phyloP scores from a whole-genome alignment of 1,140 invertebrate species.

The Cyclina sinensis region DNA sequence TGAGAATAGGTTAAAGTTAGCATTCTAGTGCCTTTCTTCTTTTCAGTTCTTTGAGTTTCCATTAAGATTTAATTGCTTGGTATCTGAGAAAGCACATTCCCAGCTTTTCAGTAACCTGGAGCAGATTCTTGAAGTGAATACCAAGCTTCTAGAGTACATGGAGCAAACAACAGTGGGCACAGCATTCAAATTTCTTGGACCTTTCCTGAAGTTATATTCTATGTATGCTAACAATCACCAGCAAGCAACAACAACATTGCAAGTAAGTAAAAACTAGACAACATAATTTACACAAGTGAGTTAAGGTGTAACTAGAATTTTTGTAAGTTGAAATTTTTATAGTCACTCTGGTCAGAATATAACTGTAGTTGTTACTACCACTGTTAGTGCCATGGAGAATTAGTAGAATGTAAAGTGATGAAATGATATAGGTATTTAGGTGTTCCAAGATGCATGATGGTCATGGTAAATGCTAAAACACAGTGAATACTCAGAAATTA shows the following conservation, averaged over 20 bases:
- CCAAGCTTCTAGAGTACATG: conserved; percentile 90
- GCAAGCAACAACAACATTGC: conserved; percentile 86
- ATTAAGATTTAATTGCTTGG: conserved; percentile 88
- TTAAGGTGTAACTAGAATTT: too few species aligned
- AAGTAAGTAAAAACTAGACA: conserved; percentile 72
- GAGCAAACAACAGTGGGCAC: conserved; percentile 89
- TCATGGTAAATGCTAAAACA: too few species aligned
- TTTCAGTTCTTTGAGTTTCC: conserved; percentile 91
- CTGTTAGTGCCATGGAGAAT: too few species aligned
- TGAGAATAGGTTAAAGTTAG: too few species aligned
- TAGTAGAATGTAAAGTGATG: too few species aligned
- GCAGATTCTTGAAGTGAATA: conserved; percentile 91
- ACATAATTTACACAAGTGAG: too few species aligned
- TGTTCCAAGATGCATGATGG: too few species aligned
- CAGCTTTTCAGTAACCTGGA: conserved; percentile 91
- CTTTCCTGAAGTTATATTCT: conserved; percentile 93
- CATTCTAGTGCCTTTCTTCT: neutral
- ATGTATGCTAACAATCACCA: conserved; percentile 93
- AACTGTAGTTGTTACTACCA: too few species aligned
- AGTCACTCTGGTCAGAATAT: too few species aligned
- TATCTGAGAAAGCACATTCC: conserved; percentile 88
- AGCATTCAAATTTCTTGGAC: conserved; percentile 91
- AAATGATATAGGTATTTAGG: too few species aligned
- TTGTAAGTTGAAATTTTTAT: too few species aligned
- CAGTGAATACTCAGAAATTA: too few species aligned